Evolutionary conservation across 2,888 invertebrate genomes (phyloP).

Genomic region (Chromoteleia sp.): DNA sequence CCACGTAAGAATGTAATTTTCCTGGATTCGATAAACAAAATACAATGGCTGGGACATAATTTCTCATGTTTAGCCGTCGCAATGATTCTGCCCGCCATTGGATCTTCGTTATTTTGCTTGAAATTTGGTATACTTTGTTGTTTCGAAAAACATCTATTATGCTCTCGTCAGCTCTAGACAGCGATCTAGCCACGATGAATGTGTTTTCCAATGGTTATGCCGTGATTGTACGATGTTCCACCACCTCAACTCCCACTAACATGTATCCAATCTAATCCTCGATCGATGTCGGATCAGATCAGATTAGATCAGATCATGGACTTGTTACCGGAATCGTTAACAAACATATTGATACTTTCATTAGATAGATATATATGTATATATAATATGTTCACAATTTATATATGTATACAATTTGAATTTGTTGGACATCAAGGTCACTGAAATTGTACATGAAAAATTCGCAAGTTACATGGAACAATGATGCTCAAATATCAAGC

Average conservation of each 20-base stretch:
- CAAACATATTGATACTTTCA: conserved; percentile 55
- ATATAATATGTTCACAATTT: conserved; percentile 56
- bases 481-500: conserved; percentile 64
- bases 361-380: conserved; percentile 47
- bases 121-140: conserved; percentile 24
- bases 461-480: conserved; percentile 53
- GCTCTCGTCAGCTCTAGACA: conserved; percentile 53
- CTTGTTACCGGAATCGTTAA: conserved; percentile 38
- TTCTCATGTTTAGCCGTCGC: conserved; percentile 10
- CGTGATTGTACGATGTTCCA: conserved; percentile 50
- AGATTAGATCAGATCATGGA: conserved; percentile 30
- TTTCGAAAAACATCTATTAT: conserved; percentile 52
- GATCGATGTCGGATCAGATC: conserved; percentile 31
- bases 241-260: conserved; percentile 32
- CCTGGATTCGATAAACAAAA: conserved; percentile 3
- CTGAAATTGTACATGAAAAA: conserved; percentile 49
- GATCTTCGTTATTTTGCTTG: conserved; percentile 1
- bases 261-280: conserved; percentile 34
- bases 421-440: conserved; percentile 56
- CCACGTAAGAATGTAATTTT: too few species aligned
- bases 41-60: conserved; percentile 10
- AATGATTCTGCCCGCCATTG: neutral
- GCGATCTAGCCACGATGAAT: conserved; percentile 57
- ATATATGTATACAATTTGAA: conserved; percentile 35
- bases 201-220: conserved; percentile 48